Conservation (phyloP, 2,113 vertebrate genomes). For the Dascyllus trimaculatus region DNA sequence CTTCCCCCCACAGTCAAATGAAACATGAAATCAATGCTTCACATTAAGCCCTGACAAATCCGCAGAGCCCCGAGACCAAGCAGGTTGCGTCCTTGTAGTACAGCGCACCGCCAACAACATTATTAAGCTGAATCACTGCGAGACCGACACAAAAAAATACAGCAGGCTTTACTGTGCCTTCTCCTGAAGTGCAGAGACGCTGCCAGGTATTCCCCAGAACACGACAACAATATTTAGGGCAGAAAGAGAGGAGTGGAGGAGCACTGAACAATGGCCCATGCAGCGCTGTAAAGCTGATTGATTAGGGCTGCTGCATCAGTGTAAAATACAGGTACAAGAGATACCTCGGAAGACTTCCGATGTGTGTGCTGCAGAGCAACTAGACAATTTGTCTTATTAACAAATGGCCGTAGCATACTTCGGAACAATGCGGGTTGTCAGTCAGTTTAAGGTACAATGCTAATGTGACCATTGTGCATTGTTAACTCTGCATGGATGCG, state of each 20-base stretch:
- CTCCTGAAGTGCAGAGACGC: slow-evolving; percentile 6
- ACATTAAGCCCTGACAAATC: slow-evolving; percentile 65
- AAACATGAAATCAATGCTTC: slow-evolving; percentile 71
- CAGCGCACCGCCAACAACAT: slow-evolving; percentile 26
- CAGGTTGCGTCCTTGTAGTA: slow-evolving; percentile 35
- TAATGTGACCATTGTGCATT: slow-evolving; percentile 28
- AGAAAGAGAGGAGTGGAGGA: slow-evolving; percentile 1
- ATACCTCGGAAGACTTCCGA: slow-evolving; percentile 19
- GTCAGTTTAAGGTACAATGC: not conserved
- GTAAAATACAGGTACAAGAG: slow-evolving; percentile 31
- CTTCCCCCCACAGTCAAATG: slow-evolving; percentile 47
- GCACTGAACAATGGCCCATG: slow-evolving; percentile 40
- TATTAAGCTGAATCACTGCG: slow-evolving; percentile 39
- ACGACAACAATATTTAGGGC: slow-evolving; percentile 11
- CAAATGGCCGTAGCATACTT: slow-evolving; percentile 16
- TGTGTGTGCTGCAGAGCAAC: slow-evolving; percentile 16
- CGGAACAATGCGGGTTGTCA: slow-evolving; percentile 52
- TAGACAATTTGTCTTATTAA: slow-evolving; percentile 44
- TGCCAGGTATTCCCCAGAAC: slow-evolving; percentile 24
- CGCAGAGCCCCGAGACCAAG: slow-evolving; percentile 21
- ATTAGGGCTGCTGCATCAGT: slow-evolving; percentile 60
- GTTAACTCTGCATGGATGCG: slow-evolving; percentile 15
- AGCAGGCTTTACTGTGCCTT: slow-evolving; percentile 29
- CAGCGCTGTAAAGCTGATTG: slow-evolving; percentile 46
- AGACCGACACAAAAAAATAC: not conserved